phyloP scores from a whole-genome alignment of 2,797 vertebrate genomes.

The Emys orbicularis region DNA sequence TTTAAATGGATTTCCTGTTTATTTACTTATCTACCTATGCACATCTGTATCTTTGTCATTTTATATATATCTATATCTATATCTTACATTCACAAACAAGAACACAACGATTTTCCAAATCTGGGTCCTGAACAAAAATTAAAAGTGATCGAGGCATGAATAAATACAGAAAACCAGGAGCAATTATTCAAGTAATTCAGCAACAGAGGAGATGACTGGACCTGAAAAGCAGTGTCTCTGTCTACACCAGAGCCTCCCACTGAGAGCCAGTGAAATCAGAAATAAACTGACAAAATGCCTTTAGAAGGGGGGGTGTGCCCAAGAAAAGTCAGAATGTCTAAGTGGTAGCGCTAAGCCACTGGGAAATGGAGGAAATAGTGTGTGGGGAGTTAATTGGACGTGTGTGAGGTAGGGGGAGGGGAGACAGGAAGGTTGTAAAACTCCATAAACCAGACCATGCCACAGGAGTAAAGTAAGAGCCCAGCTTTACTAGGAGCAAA shows the following conservation, averaged over 20 bases:
- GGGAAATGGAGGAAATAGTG: not conserved
- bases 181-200: not conserved
- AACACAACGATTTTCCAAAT: not conserved
- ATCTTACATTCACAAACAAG: not conserved
- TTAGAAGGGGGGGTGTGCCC: not conserved
- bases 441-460: not conserved
- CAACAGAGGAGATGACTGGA: not conserved
- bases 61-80: accelerated
- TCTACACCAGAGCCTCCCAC: not conserved
- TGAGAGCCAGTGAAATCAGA: not conserved
- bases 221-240: not conserved
- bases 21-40: not conserved
- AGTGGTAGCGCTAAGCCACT: not conserved
- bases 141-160: not conserved
- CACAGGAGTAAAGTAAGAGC: not conserved
- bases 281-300: not conserved
- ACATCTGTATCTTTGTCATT: not conserved
- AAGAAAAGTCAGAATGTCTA: not conserved
- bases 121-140: not conserved
- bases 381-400: not conserved
- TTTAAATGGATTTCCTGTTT: not conserved
- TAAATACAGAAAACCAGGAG: not conserved
- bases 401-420: constrained; percentile 1
- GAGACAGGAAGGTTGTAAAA: constrained; percentile 34
- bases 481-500: not conserved